Percentiles rank a stretch among this genome's conserved stretches.
Conservation (phyloP, 2,888 invertebrate genomes). For the Catocala fraxini region DNA sequence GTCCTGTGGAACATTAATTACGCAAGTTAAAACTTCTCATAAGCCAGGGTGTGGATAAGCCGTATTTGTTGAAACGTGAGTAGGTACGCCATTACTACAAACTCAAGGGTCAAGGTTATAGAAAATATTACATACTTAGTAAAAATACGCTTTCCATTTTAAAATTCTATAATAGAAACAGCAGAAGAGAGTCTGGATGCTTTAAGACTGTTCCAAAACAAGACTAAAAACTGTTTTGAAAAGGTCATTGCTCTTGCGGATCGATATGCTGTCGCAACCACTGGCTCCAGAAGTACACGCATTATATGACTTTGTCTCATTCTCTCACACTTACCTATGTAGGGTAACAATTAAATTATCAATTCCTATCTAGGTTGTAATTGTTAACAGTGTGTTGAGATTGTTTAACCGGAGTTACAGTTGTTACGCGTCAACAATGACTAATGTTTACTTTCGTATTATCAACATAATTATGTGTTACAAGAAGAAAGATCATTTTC, state of each 20-base stretch:
- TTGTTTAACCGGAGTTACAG: constrained; percentile 22
- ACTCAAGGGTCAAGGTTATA: constrained; percentile 1
- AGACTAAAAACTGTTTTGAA: constrained; percentile 24
- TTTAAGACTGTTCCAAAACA: constrained; percentile 14
- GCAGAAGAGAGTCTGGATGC: neutral
- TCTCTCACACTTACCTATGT: constrained; percentile 33
- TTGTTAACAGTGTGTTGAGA: constrained; percentile 20
- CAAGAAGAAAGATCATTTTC: constrained; percentile 51
- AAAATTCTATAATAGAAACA: neutral
- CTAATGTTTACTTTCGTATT: constrained; percentile 50
- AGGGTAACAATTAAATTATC: constrained; percentile 55
- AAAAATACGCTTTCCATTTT: neutral
- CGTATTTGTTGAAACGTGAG: constrained; percentile 5
- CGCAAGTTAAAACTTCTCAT: neutral
- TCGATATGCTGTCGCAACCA: constrained; percentile 55
- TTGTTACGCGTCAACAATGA: constrained; percentile 38
- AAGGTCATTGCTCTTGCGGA: constrained; percentile 58
- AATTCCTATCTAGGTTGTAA: constrained; percentile 27
- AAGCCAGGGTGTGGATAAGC: neutral
- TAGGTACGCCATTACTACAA: constrained; percentile 2
- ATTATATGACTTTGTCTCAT: constrained; percentile 47
- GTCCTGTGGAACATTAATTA: too few relatives aligned
- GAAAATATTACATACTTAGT: neutral
- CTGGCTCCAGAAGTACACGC: constrained; percentile 40
- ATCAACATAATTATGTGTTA: constrained; percentile 57